Conservation (phyloP, 1,140 invertebrate genomes). For the Paracyclopina nana region DNA sequence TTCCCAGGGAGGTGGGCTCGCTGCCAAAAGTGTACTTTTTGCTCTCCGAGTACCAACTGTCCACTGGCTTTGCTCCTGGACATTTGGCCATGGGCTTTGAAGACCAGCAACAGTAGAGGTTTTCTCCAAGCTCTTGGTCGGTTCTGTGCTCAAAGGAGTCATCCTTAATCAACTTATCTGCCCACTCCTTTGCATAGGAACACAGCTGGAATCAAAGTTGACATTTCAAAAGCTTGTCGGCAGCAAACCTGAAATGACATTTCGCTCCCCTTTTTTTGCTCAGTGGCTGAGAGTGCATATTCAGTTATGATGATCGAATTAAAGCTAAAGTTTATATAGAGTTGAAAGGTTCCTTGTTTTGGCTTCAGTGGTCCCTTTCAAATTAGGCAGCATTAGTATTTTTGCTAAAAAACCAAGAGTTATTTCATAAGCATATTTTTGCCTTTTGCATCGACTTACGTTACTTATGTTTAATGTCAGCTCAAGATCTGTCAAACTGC, state of each 20-base stretch:
- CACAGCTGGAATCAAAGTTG: slow-evolving; percentile 30
- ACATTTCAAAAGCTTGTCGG: slow-evolving; percentile 1
- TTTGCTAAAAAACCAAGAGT: too few relatives aligned
- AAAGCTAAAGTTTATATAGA: neutral
- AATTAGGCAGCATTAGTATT: too few relatives aligned
- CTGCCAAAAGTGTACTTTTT: slow-evolving; percentile 24
- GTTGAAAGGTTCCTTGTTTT: neutral
- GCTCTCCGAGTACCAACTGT: slow-evolving; percentile 42
- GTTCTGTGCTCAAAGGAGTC: slow-evolving; percentile 48
- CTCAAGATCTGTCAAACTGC: neutral
- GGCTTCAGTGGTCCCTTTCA: too few relatives aligned
- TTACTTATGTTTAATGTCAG: too few relatives aligned
- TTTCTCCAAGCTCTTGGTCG: slow-evolving; percentile 43
- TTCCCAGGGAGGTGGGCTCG: slow-evolving; percentile 22
- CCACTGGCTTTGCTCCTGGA: slow-evolving; percentile 44
- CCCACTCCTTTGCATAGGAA: slow-evolving; percentile 60
- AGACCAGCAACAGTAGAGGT: slow-evolving; percentile 52
- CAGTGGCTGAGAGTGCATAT: neutral
- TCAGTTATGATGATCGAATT: neutral
- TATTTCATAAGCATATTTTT: too few relatives aligned
- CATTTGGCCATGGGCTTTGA: slow-evolving; percentile 44
- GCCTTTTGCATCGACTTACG: too few relatives aligned
- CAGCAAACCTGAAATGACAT: slow-evolving; percentile 19
- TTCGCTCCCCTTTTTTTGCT: neutral
- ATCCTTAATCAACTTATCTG: slow-evolving; percentile 42